Evolutionary conservation across 53 echinoderm and acorn worm genomes (phyloP).

Genomic region (Pentamera pediparva): DNA sequence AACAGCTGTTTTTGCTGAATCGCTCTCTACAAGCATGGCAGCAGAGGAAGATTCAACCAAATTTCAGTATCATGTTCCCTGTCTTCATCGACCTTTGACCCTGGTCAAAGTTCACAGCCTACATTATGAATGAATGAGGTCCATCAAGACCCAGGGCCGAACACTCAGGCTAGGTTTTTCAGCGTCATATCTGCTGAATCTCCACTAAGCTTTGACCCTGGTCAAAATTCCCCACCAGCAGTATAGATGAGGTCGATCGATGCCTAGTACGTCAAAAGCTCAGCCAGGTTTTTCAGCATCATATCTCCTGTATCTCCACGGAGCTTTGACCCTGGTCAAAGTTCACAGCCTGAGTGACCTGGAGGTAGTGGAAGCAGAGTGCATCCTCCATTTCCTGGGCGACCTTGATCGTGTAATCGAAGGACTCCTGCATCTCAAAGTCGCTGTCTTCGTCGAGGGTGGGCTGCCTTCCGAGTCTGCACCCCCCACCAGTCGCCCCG

Average conservation of each 20-base stretch:
- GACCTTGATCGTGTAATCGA: conserved; percentile 60
- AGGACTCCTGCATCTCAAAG: conserved; percentile 47
- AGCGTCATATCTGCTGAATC: too few relatives aligned
- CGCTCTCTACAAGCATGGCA: too few relatives aligned
- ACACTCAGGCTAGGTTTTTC: too few relatives aligned
- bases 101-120: not conserved
- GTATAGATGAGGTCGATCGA: too few relatives aligned
- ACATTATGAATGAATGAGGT: too few relatives aligned
- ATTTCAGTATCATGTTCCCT: conserved; percentile 27
- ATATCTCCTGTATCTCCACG: conserved; percentile 55
- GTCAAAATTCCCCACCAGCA: too few relatives aligned
- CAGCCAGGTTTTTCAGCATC: too few relatives aligned
- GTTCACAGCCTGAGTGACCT: conserved; percentile 51
- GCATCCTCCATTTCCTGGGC: conserved; percentile 63
- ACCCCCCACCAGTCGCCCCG: too few relatives aligned
- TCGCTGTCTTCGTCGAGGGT: not conserved
- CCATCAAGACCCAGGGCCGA: too few relatives aligned
- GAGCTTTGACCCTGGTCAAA: conserved; percentile 43
- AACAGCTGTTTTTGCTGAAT: too few relatives aligned
- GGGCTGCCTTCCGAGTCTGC: not conserved
- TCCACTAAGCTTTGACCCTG: too few relatives aligned
- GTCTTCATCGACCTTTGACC: not conserved
- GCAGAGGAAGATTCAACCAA: conserved; percentile 59
- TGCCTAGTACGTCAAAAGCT: too few relatives aligned
- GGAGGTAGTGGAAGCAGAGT: conserved; percentile 60